Evolutionary conservation across 2,113 vertebrate species (phyloP).

Genomic region (Odobenus rosmarus): DNA sequence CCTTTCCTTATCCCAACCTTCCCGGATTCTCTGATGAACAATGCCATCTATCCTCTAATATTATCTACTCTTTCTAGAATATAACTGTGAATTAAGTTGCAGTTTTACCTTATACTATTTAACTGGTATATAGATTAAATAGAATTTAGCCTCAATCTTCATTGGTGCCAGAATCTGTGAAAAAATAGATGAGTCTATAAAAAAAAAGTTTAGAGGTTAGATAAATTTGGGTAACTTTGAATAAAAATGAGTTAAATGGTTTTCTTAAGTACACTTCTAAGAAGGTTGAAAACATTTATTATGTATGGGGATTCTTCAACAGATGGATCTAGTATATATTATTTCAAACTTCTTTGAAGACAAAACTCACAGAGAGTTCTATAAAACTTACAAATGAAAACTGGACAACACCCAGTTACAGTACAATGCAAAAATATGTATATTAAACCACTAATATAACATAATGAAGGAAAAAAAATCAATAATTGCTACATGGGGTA

Average conservation of each 20-base stretch:
- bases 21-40: neutral
- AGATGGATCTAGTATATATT: neutral
- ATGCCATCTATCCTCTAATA: neutral
- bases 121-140: neutral
- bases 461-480: neutral
- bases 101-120: neutral
- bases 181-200: neutral
- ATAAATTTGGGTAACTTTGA: neutral
- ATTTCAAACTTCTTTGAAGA: neutral
- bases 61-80: neutral
- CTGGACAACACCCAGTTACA: neutral
- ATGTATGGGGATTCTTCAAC: neutral
- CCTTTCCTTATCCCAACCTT: neutral
- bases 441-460: neutral
- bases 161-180: neutral
- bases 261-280: neutral
- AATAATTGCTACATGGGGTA: neutral
- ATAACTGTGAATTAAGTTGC: neutral
- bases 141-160: neutral
- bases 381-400: neutral
- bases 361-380: neutral
- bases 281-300: neutral
- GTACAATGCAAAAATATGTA: neutral
- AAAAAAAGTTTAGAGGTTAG: neutral
- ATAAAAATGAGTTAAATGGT: neutral